Base-by-base conservation (phyloP, 2,888 invertebrate genomes). In the Epicampocera succincta region DNA sequence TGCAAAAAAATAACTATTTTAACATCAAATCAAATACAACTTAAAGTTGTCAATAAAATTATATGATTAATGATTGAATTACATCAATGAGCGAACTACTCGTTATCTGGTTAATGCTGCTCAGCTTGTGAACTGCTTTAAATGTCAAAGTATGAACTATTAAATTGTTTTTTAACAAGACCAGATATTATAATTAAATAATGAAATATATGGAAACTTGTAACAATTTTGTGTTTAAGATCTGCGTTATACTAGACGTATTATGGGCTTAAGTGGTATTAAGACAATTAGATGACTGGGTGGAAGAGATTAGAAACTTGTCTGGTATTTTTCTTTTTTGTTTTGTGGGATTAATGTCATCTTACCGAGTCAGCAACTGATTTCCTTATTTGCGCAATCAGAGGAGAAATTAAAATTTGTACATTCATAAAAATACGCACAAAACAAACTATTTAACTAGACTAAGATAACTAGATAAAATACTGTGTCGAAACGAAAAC, bases 41-140 rank as follows among this genome's bases (percentile, higher is more conserved):
- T 78, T 74, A 60, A 71, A 78, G 56, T 75, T 82, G 82, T 82
- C 78, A 82, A 75, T 82, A 82, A 75, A 78, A 82, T 71, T 66
- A 60, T 74, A 78, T 78, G 82, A 82, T 82, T 82, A 71, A 82
- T 82, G 78, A 75, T 71, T 48, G 82, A 82, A 78, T 75, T 82
- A 25, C 81, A 54, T 65, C 65, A 42, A 25, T 60, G 40, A 52
- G 25, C 52, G 54, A 33, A 44, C 58, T 33, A 38, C 6, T 33
- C 33, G 33, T 33, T 33, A 33, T 3, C 33, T 33, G 3, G 33
- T 33, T 25, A 60, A 44, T 66, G 50, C 44, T 69, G n/a, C 46
- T 68, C 33, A 48, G 46, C 44, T 71, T 60, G 54, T 82, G 74
- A 75, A 78, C 78, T 61, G 75, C 72, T 82, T 78, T 78, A 82